These are phyloP conservation scores for Leptodactylus fuscus DNA, from an alignment of 2,113 vertebrate species.

Conservation along the genomic window DNA sequence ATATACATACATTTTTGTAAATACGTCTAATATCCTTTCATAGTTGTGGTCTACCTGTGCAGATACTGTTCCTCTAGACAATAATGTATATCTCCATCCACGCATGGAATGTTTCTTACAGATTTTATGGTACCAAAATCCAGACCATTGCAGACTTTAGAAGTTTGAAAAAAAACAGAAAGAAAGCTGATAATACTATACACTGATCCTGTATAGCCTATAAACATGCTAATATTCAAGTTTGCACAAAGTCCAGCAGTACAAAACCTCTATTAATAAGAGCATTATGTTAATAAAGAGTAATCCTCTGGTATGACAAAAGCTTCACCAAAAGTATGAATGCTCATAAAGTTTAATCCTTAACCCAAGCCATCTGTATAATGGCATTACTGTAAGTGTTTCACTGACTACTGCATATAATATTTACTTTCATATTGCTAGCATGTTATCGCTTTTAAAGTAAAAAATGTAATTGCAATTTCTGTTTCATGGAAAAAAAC, in stretches of 20 bases:
- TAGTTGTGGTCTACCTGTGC: no score
- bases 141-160: not conserved
- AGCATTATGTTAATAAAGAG: not conserved
- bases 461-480: not conserved
- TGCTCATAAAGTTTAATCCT: not conserved
- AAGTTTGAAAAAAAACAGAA: not conserved
- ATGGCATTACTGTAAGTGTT: not conserved
- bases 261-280: constrained; percentile 12
- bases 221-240: not conserved
- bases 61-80: no score
- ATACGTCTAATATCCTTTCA: no score
- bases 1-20: no score
- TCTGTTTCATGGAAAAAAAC: not conserved
- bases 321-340: not conserved
- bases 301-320: not conserved
- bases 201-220: not conserved
- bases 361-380: not conserved
- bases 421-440: not conserved
- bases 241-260: not conserved
- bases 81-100: no score
- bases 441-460: not conserved
- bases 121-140: not conserved
- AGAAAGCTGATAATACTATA: not conserved
- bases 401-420: not conserved
- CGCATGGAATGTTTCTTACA: no score